Evolutionary conservation across 1,140 invertebrate species (phyloP), one percentile per base, ranked within the genome.

Genomic region (Papilio glaucus): DNA sequence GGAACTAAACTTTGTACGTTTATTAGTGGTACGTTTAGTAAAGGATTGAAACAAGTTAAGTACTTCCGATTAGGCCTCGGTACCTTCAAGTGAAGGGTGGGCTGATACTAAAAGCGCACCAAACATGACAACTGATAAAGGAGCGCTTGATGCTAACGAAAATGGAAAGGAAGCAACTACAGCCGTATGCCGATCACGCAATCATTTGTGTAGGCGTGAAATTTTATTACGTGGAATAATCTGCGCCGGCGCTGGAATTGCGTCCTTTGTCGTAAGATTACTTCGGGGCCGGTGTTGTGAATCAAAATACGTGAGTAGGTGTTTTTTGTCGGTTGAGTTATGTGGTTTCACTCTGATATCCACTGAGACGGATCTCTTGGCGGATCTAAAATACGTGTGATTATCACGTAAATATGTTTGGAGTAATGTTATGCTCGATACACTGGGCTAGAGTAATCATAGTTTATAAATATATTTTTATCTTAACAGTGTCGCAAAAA

Each of bases 151-250:
- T 24, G 8, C 61, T 18, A 38, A 63, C 33, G 9, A 10, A 15
- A 39, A 15, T 39, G 61, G 18, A 38, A 38, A 63, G 61, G 29
- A 63, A 63, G 9, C 4, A 18, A 53, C 2, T 33, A 33, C 29
- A 24, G 21, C 18, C 37, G 61, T 63, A 63, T 63, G 61, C 7
- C 61, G 29, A 63, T 38, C 61, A 53, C 49, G 49, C 49, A 63
- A 38, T 63, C 37, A 63, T 39, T 63, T 63, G 74, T 72, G 77
- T 79, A 72, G 73, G 73, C 71, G 75, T 77, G 75, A 68, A 62
- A 70, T 69, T 82, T 71, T 77, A 71, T 68, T 65, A 57, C 8
- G 71, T 63, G 72, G 57, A 60, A 61, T 61, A 61, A 61, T 61
- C 57, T 39, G 61, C 33, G 61, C 15, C n/a, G 61, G 37, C 33